Evolutionary conservation across 2,113 vertebrate species (phyloP).

Genomic region (Otus sunia): DNA sequence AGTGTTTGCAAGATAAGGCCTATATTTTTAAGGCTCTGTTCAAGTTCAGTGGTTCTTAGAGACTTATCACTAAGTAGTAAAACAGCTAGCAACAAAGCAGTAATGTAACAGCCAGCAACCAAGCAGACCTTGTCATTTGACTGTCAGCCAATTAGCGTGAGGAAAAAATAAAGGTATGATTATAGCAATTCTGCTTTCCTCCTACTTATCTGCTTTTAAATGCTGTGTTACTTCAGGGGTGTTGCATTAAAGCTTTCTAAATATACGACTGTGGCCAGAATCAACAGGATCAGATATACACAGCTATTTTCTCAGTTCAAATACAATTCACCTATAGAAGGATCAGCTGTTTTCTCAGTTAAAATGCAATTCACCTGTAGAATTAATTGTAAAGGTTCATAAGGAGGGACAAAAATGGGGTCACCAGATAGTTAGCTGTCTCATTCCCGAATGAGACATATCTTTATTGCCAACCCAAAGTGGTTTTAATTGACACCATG

Average conservation of each 20-base stretch:
- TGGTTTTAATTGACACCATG: fast-evolving
- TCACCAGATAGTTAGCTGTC: not conserved
- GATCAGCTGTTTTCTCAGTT: not conserved
- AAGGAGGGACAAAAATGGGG: not conserved
- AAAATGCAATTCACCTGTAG: not conserved
- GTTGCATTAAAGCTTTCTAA: not conserved
- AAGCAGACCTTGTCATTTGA: not conserved
- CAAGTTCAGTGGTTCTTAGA: not conserved
- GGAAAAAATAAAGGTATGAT: not conserved
- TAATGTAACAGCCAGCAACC: not conserved
- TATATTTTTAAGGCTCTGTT: not conserved
- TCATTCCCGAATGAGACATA: not conserved
- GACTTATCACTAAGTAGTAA: not conserved
- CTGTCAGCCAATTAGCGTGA: not conserved
- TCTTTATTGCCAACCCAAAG: not conserved
- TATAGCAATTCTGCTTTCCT: not conserved
- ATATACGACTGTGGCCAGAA: not conserved
- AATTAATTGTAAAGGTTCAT: not conserved
- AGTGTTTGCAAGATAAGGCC: not conserved
- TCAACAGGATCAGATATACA: not conserved
- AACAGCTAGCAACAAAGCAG: not conserved
- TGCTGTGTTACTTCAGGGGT: not conserved
- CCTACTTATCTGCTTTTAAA: not conserved
- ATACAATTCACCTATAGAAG: not conserved
- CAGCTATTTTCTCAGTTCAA: not conserved